A percentile compares a stretch with the other conserved stretches of the same genome.
phyloP scores from a whole-genome alignment of 2,113 vertebrate genomes.

The Cavia porcellus region DNA sequence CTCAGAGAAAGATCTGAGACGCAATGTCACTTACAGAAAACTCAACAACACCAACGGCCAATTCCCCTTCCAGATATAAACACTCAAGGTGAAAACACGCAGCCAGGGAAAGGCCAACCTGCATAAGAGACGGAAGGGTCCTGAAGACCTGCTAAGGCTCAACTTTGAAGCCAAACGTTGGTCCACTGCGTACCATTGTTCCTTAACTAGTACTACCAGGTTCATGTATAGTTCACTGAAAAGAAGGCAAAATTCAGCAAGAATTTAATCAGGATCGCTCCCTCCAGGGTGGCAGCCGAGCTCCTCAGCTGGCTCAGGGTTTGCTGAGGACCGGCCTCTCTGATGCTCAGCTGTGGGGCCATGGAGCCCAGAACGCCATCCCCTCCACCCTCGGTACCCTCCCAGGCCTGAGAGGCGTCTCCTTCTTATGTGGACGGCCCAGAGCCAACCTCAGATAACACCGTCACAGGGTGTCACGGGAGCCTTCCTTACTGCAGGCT shows the following conservation, averaged over 20 bases:
- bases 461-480: background rate
- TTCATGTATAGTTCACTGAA: background rate
- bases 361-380: background rate
- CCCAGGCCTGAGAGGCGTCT: background rate
- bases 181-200: background rate
- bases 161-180: background rate
- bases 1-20: background rate
- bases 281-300: background rate
- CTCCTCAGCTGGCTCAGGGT: background rate
- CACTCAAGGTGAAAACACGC: background rate
- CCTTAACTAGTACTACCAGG: background rate
- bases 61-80: background rate
- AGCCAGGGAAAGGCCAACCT: background rate
- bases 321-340: accelerated
- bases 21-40: background rate
- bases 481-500: background rate
- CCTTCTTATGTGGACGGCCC: background rate
- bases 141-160: background rate
- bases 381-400: background rate
- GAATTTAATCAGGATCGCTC: accelerated
- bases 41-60: background rate
- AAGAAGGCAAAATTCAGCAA: background rate
- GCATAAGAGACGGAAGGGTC: background rate
- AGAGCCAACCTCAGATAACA: background rate
- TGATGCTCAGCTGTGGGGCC: too few species aligned